Evolutionary conservation across 2,113 vertebrate species (phyloP).

Genomic region (Cyphomyrus discorhynchus): DNA sequence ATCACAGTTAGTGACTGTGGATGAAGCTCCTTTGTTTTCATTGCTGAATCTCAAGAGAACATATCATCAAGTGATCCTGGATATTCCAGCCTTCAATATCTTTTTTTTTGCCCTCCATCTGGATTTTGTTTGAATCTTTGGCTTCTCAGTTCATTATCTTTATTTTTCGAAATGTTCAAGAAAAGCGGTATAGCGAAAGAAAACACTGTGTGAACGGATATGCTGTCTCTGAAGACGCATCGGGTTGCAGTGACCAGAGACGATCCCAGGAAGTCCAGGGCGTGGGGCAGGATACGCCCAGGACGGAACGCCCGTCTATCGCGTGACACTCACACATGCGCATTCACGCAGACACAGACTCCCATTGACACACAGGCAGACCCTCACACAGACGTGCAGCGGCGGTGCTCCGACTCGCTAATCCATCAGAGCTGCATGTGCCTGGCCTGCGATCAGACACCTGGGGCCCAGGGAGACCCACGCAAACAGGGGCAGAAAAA

Average conservation of each 20-base stretch:
- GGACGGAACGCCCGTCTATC: neutral
- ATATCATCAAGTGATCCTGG: neutral
- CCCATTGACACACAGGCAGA: neutral
- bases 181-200: neutral
- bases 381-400: neutral
- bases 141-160: conserved; percentile 1
- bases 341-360: neutral
- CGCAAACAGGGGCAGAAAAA: neutral
- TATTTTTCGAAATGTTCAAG: neutral
- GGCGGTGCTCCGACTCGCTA: neutral
- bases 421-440: neutral
- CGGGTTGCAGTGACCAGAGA: neutral
- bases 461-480: neutral
- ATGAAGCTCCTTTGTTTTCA: neutral
- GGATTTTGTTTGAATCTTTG: neutral
- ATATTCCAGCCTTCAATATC: neutral
- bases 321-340: neutral
- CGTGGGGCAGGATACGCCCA: neutral
- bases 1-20: neutral
- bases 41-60: neutral
- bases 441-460: neutral
- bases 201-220: neutral
- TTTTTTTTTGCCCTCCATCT: neutral
- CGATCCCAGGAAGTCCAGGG: neutral
- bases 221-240: neutral